Percentiles rank a stretch among this genome's conserved stretches.
Evolutionary conservation across 1,140 invertebrate genomes (phyloP).

Genomic region (Archivesica marissinica): DNA sequence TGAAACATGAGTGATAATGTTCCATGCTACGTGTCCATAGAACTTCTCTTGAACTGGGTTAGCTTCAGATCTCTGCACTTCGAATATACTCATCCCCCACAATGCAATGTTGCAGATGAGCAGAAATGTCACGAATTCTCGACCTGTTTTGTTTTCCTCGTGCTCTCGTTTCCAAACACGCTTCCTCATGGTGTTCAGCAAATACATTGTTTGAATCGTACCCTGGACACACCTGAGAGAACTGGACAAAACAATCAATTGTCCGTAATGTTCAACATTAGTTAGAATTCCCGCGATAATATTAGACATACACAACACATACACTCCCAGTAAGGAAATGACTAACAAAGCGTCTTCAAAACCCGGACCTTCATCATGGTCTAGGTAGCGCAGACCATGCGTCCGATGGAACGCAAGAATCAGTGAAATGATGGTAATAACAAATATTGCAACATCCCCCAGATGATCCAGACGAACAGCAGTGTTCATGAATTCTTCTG

Average conservation of each 20-base stretch:
- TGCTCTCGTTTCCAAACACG: constrained; percentile 95
- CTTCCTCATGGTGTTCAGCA: constrained; percentile 87
- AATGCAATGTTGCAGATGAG: constrained; percentile 92
- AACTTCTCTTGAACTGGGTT: constrained; percentile 77
- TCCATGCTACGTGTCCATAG: constrained; percentile 77
- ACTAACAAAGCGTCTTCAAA: constrained; percentile 95
- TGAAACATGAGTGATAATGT: constrained; percentile 78
- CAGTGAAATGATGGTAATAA: constrained; percentile 68
- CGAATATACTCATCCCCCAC: constrained; percentile 80
- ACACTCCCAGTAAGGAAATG: constrained; percentile 95
- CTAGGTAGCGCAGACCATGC: constrained; percentile 60
- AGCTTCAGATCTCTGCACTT: constrained; percentile 72
- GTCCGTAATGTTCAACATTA: constrained; percentile 85
- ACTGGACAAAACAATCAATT: constrained; percentile 74
- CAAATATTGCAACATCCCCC: constrained; percentile 69
- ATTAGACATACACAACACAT: constrained; percentile 96
- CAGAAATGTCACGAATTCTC: constrained; percentile 97
- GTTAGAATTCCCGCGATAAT: constrained; percentile 93
- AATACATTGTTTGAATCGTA: constrained; percentile 93
- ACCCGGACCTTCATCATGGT: constrained; percentile 84
- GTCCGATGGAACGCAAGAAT: constrained; percentile 71
- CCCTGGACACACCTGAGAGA: constrained; percentile 91
- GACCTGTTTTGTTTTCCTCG: constrained; percentile 95
- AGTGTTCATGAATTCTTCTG: constrained; percentile 58
- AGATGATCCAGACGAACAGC: constrained; percentile 72